Conservation (phyloP, 2,888 invertebrate species). For the Rambutsinella grinnellia region DNA sequence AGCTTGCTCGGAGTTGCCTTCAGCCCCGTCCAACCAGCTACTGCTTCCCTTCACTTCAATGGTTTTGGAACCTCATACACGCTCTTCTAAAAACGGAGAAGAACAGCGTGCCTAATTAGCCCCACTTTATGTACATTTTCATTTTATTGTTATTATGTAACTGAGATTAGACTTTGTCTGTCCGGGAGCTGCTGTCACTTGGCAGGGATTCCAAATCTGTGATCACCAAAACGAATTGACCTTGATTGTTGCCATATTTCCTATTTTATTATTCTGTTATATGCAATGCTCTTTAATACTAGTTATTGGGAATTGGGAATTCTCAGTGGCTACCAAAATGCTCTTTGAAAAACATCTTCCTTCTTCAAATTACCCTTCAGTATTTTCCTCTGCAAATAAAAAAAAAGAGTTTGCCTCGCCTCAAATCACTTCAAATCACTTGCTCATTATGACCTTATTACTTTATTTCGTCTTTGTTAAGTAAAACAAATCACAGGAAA, state of each 20-base stretch:
- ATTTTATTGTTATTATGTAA: background rate
- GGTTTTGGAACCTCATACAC: slow-evolving; percentile 53
- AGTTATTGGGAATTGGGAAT: background rate
- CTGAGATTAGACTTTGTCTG: too few species aligned
- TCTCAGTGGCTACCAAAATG: background rate
- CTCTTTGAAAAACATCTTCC: background rate
- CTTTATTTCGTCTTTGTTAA: too few species aligned
- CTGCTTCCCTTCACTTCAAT: slow-evolving; percentile 76
- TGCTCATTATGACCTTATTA: too few species aligned
- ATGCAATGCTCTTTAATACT: background rate
- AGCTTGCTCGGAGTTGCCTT: slow-evolving; percentile 70
- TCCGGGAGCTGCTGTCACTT: too few species aligned
- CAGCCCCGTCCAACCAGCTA: slow-evolving; percentile 74
- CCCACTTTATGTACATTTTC: background rate
- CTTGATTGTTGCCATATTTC: background rate
- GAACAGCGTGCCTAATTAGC: background rate
- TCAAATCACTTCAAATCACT: too few species aligned
- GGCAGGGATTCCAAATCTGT: too few species aligned
- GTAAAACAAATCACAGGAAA: too few species aligned
- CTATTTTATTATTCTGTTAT: slow-evolving; percentile 7
- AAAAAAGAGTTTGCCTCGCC: background rate
- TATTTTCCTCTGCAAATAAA: slow-evolving; percentile 17
- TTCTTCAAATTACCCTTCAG: slow-evolving; percentile 24
- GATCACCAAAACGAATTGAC: too few species aligned
- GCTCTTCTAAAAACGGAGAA: slow-evolving; percentile 14